A percentile compares a stretch with the other conserved stretches of the same genome.
These are phyloP conservation scores for Procambarus clarkii DNA, from an alignment of 1,140 invertebrate species.

Conservation along the genomic window DNA sequence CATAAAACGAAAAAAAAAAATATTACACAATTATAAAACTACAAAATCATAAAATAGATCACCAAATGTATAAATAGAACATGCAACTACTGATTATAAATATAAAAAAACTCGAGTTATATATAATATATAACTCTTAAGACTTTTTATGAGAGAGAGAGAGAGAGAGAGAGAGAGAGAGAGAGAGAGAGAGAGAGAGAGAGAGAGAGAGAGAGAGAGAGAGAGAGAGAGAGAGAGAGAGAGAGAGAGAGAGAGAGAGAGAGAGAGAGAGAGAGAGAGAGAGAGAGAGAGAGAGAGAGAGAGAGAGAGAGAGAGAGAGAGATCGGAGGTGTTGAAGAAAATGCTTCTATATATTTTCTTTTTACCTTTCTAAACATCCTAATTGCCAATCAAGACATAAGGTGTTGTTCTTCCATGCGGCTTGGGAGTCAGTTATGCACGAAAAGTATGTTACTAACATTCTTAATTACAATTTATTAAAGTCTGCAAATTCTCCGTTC, in stretches of 20 bases:
- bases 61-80: not conserved
- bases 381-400: not conserved
- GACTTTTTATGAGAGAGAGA: not conserved
- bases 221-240: not conserved
- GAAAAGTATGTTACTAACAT: not conserved
- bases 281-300: too few species aligned
- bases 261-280: not conserved
- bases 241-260: not conserved
- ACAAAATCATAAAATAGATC: not conserved
- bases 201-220: not conserved
- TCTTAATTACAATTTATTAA: not conserved
- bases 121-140: not conserved
- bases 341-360: not conserved
- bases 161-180: not conserved
- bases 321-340: not conserved
- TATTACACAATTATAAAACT: not conserved
- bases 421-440: slow-evolving; percentile 2
- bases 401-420: not conserved
- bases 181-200: too few species aligned
- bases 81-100: not conserved
- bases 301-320: not conserved
- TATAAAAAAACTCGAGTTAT: not conserved
- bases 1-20: not conserved
- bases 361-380: not conserved
- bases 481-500: not conserved